Base-by-base conservation (phyloP, 2,888 invertebrate genomes). In the Kryphioiulus occultus region DNA sequence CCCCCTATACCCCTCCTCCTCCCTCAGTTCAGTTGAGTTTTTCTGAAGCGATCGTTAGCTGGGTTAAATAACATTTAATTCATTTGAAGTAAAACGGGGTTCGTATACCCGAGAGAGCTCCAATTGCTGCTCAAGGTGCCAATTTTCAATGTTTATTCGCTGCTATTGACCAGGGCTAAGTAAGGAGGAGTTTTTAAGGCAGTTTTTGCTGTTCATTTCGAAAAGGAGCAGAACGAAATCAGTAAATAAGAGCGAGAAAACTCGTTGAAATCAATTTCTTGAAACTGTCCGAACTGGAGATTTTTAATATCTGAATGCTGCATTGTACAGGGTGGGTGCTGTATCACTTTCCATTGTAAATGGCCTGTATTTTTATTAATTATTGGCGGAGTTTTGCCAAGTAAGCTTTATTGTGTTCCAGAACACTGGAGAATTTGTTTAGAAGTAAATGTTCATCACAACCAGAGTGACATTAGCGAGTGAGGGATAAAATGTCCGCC, bases 1-100 rank as follows among this genome's bases (percentile, higher is more conserved):
- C 85, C 59, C 88, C 85, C 88, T 35, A 15, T n/a, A 17, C 44
- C 84, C 88, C 39, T 2, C 86, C 35, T 19, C 87, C 68, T 1
- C 85, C 85, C 47, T 42, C 17, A 22, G 78, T 30, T 78, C 78
- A 30, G 12, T 17, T 3, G 78, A 5, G 30, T 26, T 78, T 68
- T 78, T 78, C 78, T 30, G 26, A 78, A 78, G 78, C 78, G 78
- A 78, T 78, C 78, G 78, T 78, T 78, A 78, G 78, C 78, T 15
- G 78, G 78, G 78, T 78, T 78, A 78, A 78, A 78, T 78, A 26
- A 78, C 78, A 78, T 78, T 78, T 78, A 78, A 78, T 78, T 78
- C 78, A 30, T 7, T 30, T 30, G 30, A 30, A 30, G 78, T 78
- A 78, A 78, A 78, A 78, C 30, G 0, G 30, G 26, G 30, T 26